Conservation (phyloP, 2,888 invertebrate genomes). For the Thereva nobilitata region DNA sequence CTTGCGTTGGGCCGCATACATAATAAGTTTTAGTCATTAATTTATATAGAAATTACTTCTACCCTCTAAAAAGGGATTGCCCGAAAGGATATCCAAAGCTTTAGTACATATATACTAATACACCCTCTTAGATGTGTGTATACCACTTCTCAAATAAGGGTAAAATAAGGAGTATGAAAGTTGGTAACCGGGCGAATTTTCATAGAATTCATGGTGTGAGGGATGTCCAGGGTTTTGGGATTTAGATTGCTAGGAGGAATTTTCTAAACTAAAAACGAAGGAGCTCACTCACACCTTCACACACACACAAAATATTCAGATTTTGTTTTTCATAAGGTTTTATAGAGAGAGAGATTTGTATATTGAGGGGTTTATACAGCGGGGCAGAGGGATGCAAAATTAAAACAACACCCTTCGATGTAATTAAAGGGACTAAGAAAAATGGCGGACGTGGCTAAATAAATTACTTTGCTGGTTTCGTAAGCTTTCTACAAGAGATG, state of each 20-base stretch:
- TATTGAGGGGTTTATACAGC: background rate
- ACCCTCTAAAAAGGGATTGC: slow-evolving; percentile 38
- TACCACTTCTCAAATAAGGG: slow-evolving; percentile 2
- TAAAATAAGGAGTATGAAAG: slow-evolving; percentile 4
- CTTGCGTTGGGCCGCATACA: slow-evolving; percentile 42
- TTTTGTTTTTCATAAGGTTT: slow-evolving; percentile 11
- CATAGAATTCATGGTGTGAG: slow-evolving; percentile 25
- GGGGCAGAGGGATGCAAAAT: slow-evolving; percentile 34
- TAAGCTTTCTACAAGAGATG: slow-evolving; percentile 20
- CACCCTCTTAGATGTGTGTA: slow-evolving; percentile 13
- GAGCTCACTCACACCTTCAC: slow-evolving; percentile 13
- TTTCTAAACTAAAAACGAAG: slow-evolving; percentile 31
- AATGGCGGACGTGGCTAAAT: slow-evolving; percentile 43
- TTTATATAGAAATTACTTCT: slow-evolving; percentile 42
- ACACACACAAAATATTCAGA: background rate
- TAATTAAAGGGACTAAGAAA: slow-evolving; percentile 42
- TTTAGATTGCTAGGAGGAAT: slow-evolving; percentile 35
- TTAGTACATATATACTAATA: slow-evolving; percentile 22
- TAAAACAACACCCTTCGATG: slow-evolving; percentile 43
- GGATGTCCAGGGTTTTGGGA: slow-evolving; percentile 18
- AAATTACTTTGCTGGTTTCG: slow-evolving; percentile 39
- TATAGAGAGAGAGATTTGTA: slow-evolving; percentile 3
- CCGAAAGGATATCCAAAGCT: slow-evolving; percentile 28
- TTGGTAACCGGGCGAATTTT: slow-evolving; percentile 33
- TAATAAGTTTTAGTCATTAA: slow-evolving; percentile 44